Evolutionary conservation across 30 jellyfish, hydroid and myxozoan species (phyloP), one percentile per base, ranked within the genome.

Genomic region (Aurelia coerulea): DNA sequence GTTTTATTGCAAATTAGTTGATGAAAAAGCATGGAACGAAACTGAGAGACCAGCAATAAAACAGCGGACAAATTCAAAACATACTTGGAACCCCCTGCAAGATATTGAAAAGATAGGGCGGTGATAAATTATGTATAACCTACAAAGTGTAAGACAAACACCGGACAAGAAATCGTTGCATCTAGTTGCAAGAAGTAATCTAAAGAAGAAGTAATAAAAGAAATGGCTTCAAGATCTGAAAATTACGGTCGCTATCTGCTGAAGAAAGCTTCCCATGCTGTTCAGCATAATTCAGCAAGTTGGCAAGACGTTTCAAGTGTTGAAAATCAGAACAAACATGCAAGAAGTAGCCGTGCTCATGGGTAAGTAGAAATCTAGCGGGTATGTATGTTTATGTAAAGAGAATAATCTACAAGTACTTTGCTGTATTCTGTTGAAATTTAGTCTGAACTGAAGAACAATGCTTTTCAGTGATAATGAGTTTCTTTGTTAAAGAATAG

Each of bases 291-390:
- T 79, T 79, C 89, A 23, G 74, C 89, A 3, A 79, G 89, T 29
- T 79, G 89, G 69, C 89, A 79, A 64, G 89, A 79, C 35, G 62
- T 79, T 54, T 79, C 89, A 33, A 42, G 60, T 42, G 78, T 75
- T 10, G 74, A 56, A 18, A 75, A 65, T 14, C 74, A 53, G 34
- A 35, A 15, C 15, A 79, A 79, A 56, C 78, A 60, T 17, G 29
- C 34, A 5, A 59, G 60, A 50, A 62, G 39, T 35, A 79, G 89
- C 49, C 62, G 81, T 18, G 34, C 73, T n/a, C 52, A 54, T 23
- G 89, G 89, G 89, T 79, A 18, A 79, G 89, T 70, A 10, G 35
- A 37, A 60, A 17, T 46, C 14, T 46, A 13, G 56, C 6, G 56
- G 6, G 56, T 46, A 46, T 46, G 14, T 9, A 7, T 46, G 56